A percentile compares a stretch with the other conserved stretches of the same genome.
These are phyloP conservation scores for Drosophila affinis DNA, from an alignment of 2,888 invertebrate genomes.

Conservation along the genomic window DNA sequence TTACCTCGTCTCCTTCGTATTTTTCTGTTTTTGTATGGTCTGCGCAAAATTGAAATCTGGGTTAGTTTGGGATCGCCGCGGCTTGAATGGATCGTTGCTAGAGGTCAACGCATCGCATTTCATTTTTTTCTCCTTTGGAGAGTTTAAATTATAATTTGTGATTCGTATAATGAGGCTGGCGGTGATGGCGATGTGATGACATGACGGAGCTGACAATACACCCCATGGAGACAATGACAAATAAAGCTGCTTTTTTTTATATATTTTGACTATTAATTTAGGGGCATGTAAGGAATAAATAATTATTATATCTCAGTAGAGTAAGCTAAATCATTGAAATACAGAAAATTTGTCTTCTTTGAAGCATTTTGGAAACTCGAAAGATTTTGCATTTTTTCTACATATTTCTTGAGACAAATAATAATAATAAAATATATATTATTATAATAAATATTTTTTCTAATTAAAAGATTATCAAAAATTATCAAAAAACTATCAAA, in stretches of 20 bases:
- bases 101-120: constrained; percentile 31
- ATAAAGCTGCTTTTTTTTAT: background rate
- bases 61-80: constrained; percentile 33
- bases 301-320: too few species aligned
- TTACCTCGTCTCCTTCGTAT: background rate
- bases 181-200: constrained; percentile 6
- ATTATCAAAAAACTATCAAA: too few species aligned
- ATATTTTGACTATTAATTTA: background rate
- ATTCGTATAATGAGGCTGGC: constrained; percentile 8
- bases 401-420: too few species aligned
- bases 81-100: constrained; percentile 8
- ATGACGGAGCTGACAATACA: constrained; percentile 5
- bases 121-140: too few species aligned
- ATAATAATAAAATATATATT: too few species aligned
- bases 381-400: too few species aligned
- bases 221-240: background rate
- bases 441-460: too few species aligned
- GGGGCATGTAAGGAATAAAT: background rate
- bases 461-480: too few species aligned
- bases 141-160: constrained; percentile 36
- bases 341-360: too few species aligned
- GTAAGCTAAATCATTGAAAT: too few species aligned
- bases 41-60: constrained; percentile 24
- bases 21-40: constrained; percentile 11
- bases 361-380: too few species aligned